These are phyloP conservation scores for Festucalex cinctus DNA, from an alignment of 2,113 vertebrate species.

Conservation along the genomic window DNA sequence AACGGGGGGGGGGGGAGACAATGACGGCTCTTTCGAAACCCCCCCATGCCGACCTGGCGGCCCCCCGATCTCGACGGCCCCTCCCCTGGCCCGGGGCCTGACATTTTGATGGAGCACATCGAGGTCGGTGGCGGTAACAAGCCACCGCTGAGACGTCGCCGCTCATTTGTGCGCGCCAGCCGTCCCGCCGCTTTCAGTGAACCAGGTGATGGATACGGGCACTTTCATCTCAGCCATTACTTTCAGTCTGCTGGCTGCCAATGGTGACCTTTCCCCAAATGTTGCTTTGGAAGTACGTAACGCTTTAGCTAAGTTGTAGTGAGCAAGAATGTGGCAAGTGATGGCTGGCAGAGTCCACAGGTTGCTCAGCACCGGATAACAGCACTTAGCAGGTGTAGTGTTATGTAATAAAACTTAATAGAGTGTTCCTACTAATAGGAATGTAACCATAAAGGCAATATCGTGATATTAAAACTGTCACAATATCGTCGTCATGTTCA, in stretches of 20 bases:
- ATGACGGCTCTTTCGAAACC: constrained; percentile 23
- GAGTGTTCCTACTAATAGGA: no score
- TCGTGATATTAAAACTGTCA: no score
- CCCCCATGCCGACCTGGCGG: constrained; percentile 32
- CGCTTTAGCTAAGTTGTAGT: constrained; percentile 26
- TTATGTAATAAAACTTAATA: constrained; percentile 17
- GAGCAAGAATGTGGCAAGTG: constrained; percentile 31
- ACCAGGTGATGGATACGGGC: constrained; percentile 3
- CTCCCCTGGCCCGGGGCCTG: constrained; percentile 24
- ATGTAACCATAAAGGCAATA: no score
- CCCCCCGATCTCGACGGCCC: constrained; percentile 24
- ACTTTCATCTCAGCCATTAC: constrained; percentile 22
- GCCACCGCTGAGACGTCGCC: constrained; percentile 34
- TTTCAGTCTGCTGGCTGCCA: constrained; percentile 12
- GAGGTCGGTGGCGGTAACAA: constrained; percentile 31
- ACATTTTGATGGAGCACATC: constrained; percentile 47
- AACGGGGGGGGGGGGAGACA: constrained; percentile 30
- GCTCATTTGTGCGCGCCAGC: constrained; percentile 33
- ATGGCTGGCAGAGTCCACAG: constrained; percentile 27
- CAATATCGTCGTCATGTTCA: no score
- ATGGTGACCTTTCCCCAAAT: constrained; percentile 36
- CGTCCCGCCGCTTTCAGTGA: constrained; percentile 19
- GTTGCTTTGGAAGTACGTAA: constrained; percentile 23
- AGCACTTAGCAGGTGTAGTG: constrained; percentile 18
- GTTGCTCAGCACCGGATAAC: constrained; percentile 20